Conservation (phyloP, 1,140 invertebrate genomes). For the Eriocheir sinensis region DNA sequence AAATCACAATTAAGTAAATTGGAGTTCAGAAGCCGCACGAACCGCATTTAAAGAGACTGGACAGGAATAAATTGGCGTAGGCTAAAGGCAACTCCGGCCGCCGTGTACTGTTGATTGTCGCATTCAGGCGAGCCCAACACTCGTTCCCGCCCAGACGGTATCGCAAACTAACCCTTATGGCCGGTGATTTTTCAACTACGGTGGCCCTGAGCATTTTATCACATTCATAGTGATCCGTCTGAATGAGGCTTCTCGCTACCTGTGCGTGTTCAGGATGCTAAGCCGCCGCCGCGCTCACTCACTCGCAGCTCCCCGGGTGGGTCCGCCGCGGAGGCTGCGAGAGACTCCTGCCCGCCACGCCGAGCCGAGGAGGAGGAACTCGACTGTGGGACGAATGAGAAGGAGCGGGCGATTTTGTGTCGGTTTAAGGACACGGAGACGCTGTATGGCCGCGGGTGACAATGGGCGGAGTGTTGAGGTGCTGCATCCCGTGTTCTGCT, state of each 20-base stretch:
- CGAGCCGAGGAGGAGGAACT: not conserved
- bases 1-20: constrained; percentile 72
- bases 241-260: constrained; percentile 66
- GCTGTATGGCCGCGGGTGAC: constrained; percentile 41
- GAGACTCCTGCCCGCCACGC: not conserved
- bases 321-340: not conserved
- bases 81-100: constrained; percentile 46
- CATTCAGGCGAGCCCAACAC: constrained; percentile 61
- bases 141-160: constrained; percentile 61
- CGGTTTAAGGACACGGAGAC: constrained; percentile 32
- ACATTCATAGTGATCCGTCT: constrained; percentile 61
- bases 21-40: constrained; percentile 64
- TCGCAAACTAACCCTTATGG: constrained; percentile 70
- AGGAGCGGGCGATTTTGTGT: not conserved
- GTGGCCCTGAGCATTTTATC: constrained; percentile 70
- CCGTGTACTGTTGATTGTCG: constrained; percentile 74
- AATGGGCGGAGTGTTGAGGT: constrained; percentile 69
- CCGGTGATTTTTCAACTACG: constrained; percentile 73
- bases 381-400: too few relatives aligned
- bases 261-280: constrained; percentile 64
- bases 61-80: constrained; percentile 67
- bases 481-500: constrained; percentile 67
- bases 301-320: constrained; percentile 1
- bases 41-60: constrained; percentile 48
- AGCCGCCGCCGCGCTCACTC: constrained; percentile 28